Evolutionary conservation across 2,797 vertebrate genomes (phyloP), one percentile per base, ranked within the genome.

Genomic region (Synanceia verrucosa): DNA sequence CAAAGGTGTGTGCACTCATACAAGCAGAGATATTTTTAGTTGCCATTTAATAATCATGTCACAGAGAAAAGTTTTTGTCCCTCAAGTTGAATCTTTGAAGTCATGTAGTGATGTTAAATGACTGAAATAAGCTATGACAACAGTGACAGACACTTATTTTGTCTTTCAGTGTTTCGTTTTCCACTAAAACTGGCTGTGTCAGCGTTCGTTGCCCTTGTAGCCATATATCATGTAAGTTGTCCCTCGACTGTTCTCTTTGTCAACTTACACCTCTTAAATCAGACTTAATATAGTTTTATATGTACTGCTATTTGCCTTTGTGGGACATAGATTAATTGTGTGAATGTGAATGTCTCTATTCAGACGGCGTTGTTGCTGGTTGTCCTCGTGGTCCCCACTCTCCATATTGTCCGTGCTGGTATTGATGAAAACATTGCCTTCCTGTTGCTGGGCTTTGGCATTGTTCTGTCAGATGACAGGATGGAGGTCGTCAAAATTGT

Each of bases 331-430:
- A 7, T 57, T 4, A 5, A 24, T 31, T 1, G 4, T 16, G 9
- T 41, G 41, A 34, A 4, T 0, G 0, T 13, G 29, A 5, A n/a
- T 21, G 6, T 48, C 12, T 36, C 36, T 2, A 1, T 13, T 57
- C 81, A 99, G 98, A 94, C 96, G 3, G 94, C 96, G 0, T 78
- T 99, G 81, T 68, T 99, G 78, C 84, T 99, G 16, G 79, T 99
- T 13, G 87, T 95, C n/a, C 72, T 91, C 0, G 94, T 97, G 1
- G 62, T 99, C 0, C 98, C 98, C 28, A 92, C 93, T 1, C 73
- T 99, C 16, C 96, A 95, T 69, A 97, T 96, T 1, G 90, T 97
- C 2, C 94, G 95, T 2, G 94, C 91, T 0, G 96, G 96, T 0
- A 94, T 99, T 59, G 95, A 94, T 3, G 95, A 95, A 29, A 96